Percentiles rank a stretch among this genome's conserved stretches.
Conservation (phyloP, 2,888 invertebrate genomes). For the Steinernema scapterisci region DNA sequence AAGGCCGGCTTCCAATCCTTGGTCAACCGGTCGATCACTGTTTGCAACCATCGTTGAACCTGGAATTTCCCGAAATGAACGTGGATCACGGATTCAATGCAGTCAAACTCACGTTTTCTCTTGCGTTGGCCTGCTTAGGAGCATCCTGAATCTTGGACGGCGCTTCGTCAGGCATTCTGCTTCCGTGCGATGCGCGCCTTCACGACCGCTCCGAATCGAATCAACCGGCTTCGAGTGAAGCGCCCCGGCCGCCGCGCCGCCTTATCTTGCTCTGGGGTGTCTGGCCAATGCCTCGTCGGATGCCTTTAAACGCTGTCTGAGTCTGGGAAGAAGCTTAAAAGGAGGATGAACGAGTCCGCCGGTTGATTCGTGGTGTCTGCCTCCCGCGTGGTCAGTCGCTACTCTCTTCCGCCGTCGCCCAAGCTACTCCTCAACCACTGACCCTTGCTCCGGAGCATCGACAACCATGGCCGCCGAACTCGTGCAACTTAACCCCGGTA, state of each 20-base stretch:
- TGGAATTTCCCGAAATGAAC: background rate
- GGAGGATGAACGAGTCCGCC: background rate
- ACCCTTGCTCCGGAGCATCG: slow-evolving; percentile 7
- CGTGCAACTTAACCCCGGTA: slow-evolving; percentile 17
- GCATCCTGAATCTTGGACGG: background rate
- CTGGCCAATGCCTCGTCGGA: no score
- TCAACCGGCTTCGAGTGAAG: background rate
- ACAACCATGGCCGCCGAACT: slow-evolving; percentile 25
- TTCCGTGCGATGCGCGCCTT: background rate
- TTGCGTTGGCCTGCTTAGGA: slow-evolving; percentile 14
- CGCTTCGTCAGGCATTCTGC: slow-evolving; percentile 8
- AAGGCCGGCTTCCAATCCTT: slow-evolving; percentile 36
- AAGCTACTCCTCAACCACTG: background rate
- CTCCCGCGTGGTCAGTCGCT: background rate
- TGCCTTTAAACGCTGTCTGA: no score
- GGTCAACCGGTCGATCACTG: slow-evolving; percentile 35
- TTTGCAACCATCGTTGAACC: slow-evolving; percentile 37
- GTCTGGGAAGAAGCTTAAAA: slow-evolving; percentile 15
- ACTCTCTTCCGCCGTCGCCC: background rate
- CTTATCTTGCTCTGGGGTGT: background rate
- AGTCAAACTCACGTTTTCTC: slow-evolving; percentile 17
- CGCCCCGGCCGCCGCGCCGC: background rate
- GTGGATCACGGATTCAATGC: background rate
- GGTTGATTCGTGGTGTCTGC: slow-evolving; percentile 7
- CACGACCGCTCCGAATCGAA: background rate